Conservation (phyloP, 1,140 invertebrate species). For the Drosophila elegans region DNA sequence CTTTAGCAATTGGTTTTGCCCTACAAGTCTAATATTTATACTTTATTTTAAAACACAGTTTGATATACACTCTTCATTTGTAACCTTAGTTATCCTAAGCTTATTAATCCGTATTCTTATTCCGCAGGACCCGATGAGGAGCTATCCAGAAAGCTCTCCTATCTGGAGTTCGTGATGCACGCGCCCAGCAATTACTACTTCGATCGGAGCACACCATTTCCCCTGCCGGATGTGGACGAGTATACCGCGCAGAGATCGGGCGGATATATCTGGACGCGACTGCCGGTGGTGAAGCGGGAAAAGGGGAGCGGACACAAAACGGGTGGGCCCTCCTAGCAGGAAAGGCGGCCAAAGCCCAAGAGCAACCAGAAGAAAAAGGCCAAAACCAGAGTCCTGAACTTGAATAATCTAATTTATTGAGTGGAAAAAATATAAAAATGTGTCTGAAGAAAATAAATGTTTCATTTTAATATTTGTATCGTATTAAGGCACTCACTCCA, state of each 20-base stretch:
- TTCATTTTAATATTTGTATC: background rate
- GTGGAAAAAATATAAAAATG: slow-evolving; percentile 4
- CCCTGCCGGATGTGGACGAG: slow-evolving; percentile 86
- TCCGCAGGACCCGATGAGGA: slow-evolving; percentile 95
- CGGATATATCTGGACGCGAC: slow-evolving; percentile 89
- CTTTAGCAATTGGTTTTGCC: too few species aligned
- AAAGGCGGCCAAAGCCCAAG: background rate
- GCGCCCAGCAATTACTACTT: slow-evolving; percentile 96
- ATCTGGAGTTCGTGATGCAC: slow-evolving; percentile 96
- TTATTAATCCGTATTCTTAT: background rate
- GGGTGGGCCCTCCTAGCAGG: slow-evolving; percentile 37
- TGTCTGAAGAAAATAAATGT: slow-evolving; percentile 3
- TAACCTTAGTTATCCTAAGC: background rate
- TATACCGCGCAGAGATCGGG: slow-evolving; percentile 82
- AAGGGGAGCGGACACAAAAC: slow-evolving; percentile 33
- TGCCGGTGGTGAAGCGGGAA: slow-evolving; percentile 66
- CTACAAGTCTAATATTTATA: too few species aligned
- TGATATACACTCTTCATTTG: background rate
- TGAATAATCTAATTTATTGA: slow-evolving; percentile 44
- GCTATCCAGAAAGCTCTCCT: slow-evolving; percentile 93
- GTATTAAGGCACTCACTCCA: background rate
- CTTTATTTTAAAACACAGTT: too few species aligned
- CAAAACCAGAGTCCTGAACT: slow-evolving; percentile 15
- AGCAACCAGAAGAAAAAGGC: slow-evolving; percentile 13
- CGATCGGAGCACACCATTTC: slow-evolving; percentile 91